phyloP scores from a whole-genome alignment of 2,113 vertebrate genomes.

The Empidonax traillii region DNA sequence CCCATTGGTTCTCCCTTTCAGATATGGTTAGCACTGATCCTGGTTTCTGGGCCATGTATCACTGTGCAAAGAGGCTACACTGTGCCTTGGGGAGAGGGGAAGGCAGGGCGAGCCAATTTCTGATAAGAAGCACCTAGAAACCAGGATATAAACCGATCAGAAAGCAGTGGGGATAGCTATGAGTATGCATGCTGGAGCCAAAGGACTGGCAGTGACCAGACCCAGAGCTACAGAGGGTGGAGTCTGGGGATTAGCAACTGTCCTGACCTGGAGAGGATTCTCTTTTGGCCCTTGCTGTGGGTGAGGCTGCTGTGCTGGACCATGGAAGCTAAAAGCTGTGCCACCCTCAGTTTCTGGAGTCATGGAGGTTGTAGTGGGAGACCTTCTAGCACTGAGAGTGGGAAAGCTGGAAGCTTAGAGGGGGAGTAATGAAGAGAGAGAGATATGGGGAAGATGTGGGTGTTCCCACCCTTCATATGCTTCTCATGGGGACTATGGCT shows the following conservation, averaged over 20 bases:
- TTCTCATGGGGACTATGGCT: not conserved
- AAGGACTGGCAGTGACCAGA: rapidly evolving
- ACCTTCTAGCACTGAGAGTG: not conserved
- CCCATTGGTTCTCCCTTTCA: conserved; percentile 1
- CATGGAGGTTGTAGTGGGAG: not conserved
- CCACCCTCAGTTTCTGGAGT: not conserved
- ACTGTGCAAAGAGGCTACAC: not conserved
- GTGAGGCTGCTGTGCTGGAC: not conserved
- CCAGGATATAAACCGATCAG: not conserved
- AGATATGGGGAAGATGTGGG: not conserved
- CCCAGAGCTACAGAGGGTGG: not conserved
- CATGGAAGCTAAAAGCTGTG: not conserved
- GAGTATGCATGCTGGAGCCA: not conserved
- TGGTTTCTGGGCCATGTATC: not conserved
- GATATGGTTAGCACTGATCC: not conserved
- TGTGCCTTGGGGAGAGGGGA: not conserved
- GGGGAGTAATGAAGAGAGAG: not conserved
- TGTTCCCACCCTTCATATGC: not conserved
- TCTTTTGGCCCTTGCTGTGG: not conserved
- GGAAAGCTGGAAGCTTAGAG: not conserved
- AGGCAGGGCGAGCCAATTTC: not conserved
- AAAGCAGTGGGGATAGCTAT: not conserved
- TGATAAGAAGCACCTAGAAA: not conserved
- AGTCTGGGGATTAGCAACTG: not conserved
- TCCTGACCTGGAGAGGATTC: not conserved